These are phyloP conservation scores for Macaria notata DNA, from an alignment of 2,888 invertebrate genomes.

Conservation along the genomic window DNA sequence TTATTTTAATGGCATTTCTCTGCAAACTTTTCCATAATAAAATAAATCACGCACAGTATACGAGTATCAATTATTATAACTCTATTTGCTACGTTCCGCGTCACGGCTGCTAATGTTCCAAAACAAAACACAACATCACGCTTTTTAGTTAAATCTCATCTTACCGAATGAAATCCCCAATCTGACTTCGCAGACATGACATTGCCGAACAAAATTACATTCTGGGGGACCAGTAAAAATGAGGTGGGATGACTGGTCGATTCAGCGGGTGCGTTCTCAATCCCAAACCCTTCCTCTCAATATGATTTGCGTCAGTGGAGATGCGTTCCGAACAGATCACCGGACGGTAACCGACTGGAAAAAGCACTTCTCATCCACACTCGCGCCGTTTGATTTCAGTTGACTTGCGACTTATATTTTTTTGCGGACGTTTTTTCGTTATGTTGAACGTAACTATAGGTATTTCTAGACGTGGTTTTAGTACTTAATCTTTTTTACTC, in stretches of 20 bases:
- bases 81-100: too few relatives aligned
- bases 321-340: conserved; percentile 79
- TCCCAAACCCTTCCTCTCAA: conserved; percentile 78
- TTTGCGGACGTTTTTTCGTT: neutral
- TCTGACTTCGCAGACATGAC: conserved; percentile 36
- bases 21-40: too few relatives aligned
- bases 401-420: conserved; percentile 8
- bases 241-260: conserved; percentile 70
- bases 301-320: conserved; percentile 82
- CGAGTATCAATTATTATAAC: too few relatives aligned
- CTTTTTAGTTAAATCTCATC: conserved; percentile 20
- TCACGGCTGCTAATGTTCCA: too few relatives aligned
- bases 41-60: too few relatives aligned
- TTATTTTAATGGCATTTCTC: too few relatives aligned
- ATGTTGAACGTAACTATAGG: neutral
- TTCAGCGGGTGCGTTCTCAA: conserved; percentile 61
- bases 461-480: too few relatives aligned
- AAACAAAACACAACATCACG: conserved; percentile 16
- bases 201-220: conserved; percentile 39
- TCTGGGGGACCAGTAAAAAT: conserved; percentile 55
- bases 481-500: too few relatives aligned
- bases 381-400: conserved; percentile 52
- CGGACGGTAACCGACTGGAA: conserved; percentile 80
- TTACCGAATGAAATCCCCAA: conserved; percentile 35
- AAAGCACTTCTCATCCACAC: conserved; percentile 77